phyloP scores from a whole-genome alignment of 2,888 invertebrate genomes.

The Ephialtes manifestator region DNA sequence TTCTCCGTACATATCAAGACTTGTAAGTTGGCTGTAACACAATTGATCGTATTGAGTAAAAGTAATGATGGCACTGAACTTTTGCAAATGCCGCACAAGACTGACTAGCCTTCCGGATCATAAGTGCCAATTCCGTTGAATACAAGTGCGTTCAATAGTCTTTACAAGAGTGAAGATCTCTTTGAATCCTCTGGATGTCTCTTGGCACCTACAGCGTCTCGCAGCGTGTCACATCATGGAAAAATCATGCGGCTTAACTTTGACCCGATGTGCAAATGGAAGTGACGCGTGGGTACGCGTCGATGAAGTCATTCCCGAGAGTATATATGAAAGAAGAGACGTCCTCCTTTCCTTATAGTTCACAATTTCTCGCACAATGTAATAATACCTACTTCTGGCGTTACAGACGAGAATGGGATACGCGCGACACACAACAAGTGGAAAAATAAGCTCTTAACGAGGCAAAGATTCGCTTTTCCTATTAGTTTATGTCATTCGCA shows the following conservation, averaged over 20 bases:
- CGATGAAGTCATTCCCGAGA: conserved; percentile 63
- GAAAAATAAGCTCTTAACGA: conserved; percentile 85
- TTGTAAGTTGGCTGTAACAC: neutral
- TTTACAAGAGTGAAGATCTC: conserved; percentile 1
- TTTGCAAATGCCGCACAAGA: neutral
- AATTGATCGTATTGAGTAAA: neutral
- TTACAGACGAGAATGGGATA: conserved; percentile 4
- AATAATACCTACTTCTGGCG: conserved; percentile 11
- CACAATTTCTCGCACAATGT: conserved; percentile 28
- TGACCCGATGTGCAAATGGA: conserved; percentile 30
- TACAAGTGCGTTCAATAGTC: neutral
- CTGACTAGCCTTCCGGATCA: neutral
- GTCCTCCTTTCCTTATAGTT: neutral
- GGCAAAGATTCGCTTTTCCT: conserved; percentile 83
- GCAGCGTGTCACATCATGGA: conserved; percentile 6
- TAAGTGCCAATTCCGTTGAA: conserved; percentile 25
- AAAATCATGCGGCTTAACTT: conserved; percentile 43
- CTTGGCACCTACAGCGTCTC: conserved; percentile 6
- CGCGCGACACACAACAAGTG: conserved; percentile 79
- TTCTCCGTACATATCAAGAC: neutral
- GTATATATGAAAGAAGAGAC: conserved; percentile 36
- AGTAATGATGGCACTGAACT: neutral
- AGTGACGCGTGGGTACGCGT: conserved; percentile 62
- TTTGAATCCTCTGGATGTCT: neutral
- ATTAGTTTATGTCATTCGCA: too few species aligned